Evolutionary conservation across 2,888 invertebrate species (phyloP), one percentile per base, ranked within the genome.

Genomic region (Yponomeuta plumbellus): DNA sequence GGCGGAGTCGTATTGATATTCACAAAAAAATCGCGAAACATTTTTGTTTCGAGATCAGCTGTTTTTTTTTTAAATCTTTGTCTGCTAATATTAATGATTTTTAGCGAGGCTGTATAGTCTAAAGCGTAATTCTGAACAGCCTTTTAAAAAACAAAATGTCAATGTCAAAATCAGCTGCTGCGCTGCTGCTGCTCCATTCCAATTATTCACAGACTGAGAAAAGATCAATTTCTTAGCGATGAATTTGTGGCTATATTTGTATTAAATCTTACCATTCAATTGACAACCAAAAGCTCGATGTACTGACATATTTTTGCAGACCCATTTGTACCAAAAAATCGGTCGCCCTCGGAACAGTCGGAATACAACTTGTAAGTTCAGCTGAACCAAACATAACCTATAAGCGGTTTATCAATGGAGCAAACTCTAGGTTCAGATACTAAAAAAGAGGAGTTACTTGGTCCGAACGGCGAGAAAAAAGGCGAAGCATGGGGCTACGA

Each of bases 401-500:
- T 66, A 62, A 26, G n/a, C 10, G 26, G 23, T 5, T 8, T 2
- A 59, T 59, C 8, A 40, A 66, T 61, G 59, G 66, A 61, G 11
- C 39, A 20, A 64, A 65, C 63, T 44, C 13, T 21, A 63, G 11
- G 22, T 52, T 17, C 64, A 56, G 69, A 70, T 13, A 64, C 63
- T 5, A 74, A 77, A 39, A 82, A 81, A 64, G 75, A 81, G 40
- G 85, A 88, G 69, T 75, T 62, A 6, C 39, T 10, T n/a, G 11
- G 20, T 26, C n/a, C 56, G 22, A n/a, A 26, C n/a, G 44, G 21
- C 11, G 21, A 63, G n/a, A 39, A 34, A 17, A 17, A 39, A 11
- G 22, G 40, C 20, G 40, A 63, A 21, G 44, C 90, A 8, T 96
- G 95, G 95, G 96, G 96, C 68, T 96, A 95, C 77, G 95, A 96